Evolutionary conservation across 2,888 invertebrate species (phyloP).

Genomic region (Xanthostigma xanthostigma): DNA sequence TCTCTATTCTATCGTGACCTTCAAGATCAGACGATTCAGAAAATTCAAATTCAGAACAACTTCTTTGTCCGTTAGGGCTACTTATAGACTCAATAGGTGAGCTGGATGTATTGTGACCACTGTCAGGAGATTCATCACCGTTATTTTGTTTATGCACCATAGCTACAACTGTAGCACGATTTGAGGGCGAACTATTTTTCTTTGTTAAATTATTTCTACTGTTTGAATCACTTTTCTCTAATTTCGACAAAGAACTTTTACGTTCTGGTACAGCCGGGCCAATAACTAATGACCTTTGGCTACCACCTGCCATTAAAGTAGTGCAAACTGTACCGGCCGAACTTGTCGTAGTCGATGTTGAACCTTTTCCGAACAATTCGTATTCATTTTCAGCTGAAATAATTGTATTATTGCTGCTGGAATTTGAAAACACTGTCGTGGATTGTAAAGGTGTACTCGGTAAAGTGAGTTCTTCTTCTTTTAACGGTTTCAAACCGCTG

Average conservation of each 20-base stretch:
- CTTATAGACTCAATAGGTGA: slow-evolving; percentile 63
- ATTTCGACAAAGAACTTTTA: slow-evolving; percentile 56
- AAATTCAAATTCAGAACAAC: slow-evolving; percentile 64
- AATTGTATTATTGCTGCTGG: slow-evolving; percentile 53
- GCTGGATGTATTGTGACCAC: slow-evolving; percentile 67
- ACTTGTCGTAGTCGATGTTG: slow-evolving; percentile 80
- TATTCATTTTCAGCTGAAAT: slow-evolving; percentile 74
- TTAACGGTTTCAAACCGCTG: slow-evolving; percentile 74
- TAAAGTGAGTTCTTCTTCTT: slow-evolving; percentile 49
- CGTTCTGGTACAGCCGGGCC: slow-evolving; percentile 72
- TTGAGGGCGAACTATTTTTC: slow-evolving; percentile 21
- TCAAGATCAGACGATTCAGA: slow-evolving; percentile 78
- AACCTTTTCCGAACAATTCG: slow-evolving; percentile 81
- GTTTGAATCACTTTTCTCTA: slow-evolving; percentile 25
- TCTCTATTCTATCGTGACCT: slow-evolving; percentile 74
- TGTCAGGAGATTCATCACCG: slow-evolving; percentile 64
- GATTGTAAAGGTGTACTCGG: slow-evolving; percentile 59
- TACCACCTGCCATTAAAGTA: slow-evolving; percentile 54
- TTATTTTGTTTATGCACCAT: slow-evolving; percentile 39
- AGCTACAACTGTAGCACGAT: slow-evolving; percentile 43
- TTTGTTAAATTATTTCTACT: slow-evolving; percentile 32
- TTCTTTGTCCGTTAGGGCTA: slow-evolving; percentile 52
- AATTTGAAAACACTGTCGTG: slow-evolving; percentile 52
- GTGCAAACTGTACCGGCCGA: slow-evolving; percentile 84
- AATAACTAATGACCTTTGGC: slow-evolving; percentile 42